phyloP scores from a whole-genome alignment of 2,888 invertebrate species.

The Camptogramma bilineatum region DNA sequence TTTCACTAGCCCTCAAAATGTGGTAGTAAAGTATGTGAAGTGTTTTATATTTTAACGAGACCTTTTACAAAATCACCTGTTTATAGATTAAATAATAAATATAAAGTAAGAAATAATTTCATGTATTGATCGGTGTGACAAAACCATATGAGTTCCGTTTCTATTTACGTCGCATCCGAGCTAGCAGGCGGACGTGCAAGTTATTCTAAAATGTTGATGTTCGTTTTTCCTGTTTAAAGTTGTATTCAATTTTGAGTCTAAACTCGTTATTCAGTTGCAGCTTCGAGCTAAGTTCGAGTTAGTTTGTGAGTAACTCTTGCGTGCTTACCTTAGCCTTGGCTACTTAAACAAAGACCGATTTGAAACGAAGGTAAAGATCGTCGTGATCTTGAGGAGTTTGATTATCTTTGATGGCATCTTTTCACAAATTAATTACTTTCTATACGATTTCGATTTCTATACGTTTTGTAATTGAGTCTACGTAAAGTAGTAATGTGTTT shows the following conservation, averaged over 20 bases:
- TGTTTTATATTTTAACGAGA: too few relatives aligned
- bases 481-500: too few relatives aligned
- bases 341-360: background rate
- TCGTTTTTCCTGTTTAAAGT: constrained; percentile 50
- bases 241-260: constrained; percentile 46
- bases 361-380: too few relatives aligned
- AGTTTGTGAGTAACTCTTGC: constrained; percentile 51
- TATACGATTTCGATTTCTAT: too few relatives aligned
- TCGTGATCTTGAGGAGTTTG: background rate
- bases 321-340: constrained; percentile 47
- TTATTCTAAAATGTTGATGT: constrained; percentile 45
- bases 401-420: background rate
- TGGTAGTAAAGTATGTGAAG: too few relatives aligned
- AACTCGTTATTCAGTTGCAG: constrained; percentile 56
- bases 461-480: too few relatives aligned
- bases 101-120: too few relatives aligned
- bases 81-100: too few relatives aligned
- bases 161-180: background rate
- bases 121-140: background rate
- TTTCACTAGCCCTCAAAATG: too few relatives aligned
- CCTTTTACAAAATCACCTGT: too few relatives aligned
- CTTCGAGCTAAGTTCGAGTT: constrained; percentile 55
- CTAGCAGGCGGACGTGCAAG: constrained; percentile 1
- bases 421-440: too few relatives aligned
- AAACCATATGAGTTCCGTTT: background rate